Evolutionary conservation across 2,113 vertebrate genomes (phyloP).

Genomic region (Ameiurus melas): DNA sequence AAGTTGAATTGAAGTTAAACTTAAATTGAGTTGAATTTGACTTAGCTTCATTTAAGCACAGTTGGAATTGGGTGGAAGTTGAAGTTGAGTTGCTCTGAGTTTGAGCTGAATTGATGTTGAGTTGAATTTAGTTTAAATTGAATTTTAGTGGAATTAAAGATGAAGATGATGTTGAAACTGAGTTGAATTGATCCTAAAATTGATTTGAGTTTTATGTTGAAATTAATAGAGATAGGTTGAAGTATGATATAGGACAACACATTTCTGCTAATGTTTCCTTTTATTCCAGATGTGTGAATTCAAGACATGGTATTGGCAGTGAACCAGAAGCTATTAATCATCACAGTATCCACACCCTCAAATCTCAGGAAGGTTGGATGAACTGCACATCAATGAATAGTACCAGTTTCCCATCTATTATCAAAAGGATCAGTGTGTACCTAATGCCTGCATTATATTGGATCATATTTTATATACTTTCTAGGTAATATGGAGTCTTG

Average conservation of each 20-base stretch:
- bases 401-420: neutral
- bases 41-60: neutral
- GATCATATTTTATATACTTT: slow-evolving; percentile 23
- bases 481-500: slow-evolving; percentile 59
- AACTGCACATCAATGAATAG: neutral
- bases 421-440: neutral
- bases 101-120: neutral
- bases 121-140: neutral
- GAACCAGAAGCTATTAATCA: slow-evolving; percentile 19
- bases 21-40: neutral
- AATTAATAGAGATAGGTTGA: neutral
- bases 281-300: slow-evolving; percentile 52
- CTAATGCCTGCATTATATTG: neutral
- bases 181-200: neutral
- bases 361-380: slow-evolving; percentile 42
- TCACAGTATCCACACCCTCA: neutral
- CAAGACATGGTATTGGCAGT: slow-evolving; percentile 47
- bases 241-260: neutral
- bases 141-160: neutral
- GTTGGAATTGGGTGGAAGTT: neutral
- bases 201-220: neutral
- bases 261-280: neutral
- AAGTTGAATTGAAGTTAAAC: neutral
- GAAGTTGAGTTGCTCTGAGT: neutral
- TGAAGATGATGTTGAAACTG: neutral